Conservation (phyloP, 2,113 vertebrate genomes). For the Chamaea fasciata region DNA sequence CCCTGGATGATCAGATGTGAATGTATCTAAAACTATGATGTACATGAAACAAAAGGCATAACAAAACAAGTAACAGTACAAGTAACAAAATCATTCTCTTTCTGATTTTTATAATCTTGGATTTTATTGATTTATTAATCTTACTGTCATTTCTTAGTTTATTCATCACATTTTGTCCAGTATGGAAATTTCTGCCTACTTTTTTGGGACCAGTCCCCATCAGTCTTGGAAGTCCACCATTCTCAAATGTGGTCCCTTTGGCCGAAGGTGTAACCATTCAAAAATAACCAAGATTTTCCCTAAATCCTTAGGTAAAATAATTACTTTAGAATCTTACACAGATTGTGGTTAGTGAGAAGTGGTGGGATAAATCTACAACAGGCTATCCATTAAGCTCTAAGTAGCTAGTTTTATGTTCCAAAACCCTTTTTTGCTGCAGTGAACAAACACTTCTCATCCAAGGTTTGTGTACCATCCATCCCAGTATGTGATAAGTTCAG, state of each 20-base stretch:
- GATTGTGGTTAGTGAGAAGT: background rate
- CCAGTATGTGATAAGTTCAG: background rate
- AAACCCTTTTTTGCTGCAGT: background rate
- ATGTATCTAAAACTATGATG: background rate
- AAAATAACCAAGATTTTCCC: background rate
- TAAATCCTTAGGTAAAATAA: background rate
- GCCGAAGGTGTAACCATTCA: background rate
- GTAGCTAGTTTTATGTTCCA: background rate
- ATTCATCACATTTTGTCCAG: background rate
- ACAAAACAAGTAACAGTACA: background rate
- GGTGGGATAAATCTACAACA: background rate
- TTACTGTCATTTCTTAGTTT: background rate
- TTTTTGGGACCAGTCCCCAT: background rate
- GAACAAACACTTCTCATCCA: background rate
- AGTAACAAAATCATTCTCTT: background rate
- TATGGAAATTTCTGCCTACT: background rate
- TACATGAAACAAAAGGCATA: background rate
- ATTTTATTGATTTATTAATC: background rate
- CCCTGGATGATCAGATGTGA: background rate
- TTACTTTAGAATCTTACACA: background rate
- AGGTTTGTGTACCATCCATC: background rate
- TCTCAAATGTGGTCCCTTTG: background rate
- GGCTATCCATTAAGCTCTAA: background rate
- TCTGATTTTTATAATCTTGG: background rate
- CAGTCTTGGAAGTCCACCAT: background rate